Evolutionary conservation across 1,140 invertebrate species (phyloP).

Genomic region (Drosophila novamexicana): DNA sequence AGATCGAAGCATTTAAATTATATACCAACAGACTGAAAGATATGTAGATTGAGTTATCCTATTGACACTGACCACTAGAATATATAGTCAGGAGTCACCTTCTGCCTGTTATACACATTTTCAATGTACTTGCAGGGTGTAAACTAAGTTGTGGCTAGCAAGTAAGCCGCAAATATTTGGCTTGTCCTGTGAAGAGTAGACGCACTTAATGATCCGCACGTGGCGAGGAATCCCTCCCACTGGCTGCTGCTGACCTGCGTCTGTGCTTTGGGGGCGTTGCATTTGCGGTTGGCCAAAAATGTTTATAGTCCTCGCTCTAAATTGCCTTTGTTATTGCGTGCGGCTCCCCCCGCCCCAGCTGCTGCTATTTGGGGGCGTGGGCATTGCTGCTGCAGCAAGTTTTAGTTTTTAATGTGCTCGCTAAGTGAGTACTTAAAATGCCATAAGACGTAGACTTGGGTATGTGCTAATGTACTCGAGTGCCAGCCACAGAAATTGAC

Average conservation of each 20-base stretch:
- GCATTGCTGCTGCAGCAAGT: conserved; percentile 28
- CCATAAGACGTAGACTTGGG: conserved; percentile 24
- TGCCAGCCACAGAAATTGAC: conserved; percentile 12
- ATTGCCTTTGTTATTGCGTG: conserved; percentile 42
- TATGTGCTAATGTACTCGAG: conserved; percentile 37
- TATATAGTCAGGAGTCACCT: too few species aligned
- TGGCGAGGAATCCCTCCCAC: conserved; percentile 2
- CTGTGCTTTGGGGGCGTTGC: conserved; percentile 21
- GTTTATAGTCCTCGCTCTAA: conserved; percentile 33
- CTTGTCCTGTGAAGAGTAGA: conserved; percentile 1
- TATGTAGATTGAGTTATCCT: too few species aligned
- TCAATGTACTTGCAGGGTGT: too few species aligned
- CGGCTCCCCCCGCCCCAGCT: neutral
- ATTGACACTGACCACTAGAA: too few species aligned
- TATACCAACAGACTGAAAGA: too few species aligned
- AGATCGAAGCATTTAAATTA: too few species aligned
- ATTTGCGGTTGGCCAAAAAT: conserved; percentile 36
- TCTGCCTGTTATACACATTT: too few species aligned
- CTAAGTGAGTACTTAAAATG: conserved; percentile 40
- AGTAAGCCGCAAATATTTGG: neutral
- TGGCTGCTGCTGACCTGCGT: neutral
- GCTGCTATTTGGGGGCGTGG: neutral
- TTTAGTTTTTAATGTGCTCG: conserved; percentile 35
- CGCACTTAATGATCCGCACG: conserved; percentile 30
- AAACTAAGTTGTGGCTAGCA: neutral